phyloP scores from a whole-genome alignment of 2,888 invertebrate species.

The Vanessa cardui region DNA sequence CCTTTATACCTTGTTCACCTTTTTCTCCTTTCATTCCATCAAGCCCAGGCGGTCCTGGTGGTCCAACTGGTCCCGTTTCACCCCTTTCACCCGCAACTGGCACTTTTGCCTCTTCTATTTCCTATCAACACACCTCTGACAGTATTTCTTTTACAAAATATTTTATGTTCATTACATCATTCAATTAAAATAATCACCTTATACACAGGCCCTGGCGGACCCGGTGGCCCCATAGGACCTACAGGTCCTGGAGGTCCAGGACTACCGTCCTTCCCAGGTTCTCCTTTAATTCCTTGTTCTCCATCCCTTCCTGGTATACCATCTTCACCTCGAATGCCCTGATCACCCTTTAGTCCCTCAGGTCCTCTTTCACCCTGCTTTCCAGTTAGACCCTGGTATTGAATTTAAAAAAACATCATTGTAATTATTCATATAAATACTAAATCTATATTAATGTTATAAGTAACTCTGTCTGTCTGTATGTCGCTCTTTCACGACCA shows the following conservation, averaged over 20 bases:
- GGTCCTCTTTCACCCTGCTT: constrained; percentile 84
- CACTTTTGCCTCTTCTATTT: constrained; percentile 55
- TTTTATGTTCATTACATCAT: constrained; percentile 37
- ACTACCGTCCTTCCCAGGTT: constrained; percentile 86
- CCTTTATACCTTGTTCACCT: constrained; percentile 38
- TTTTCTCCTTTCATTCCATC: constrained; percentile 78
- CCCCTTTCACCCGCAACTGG: constrained; percentile 57
- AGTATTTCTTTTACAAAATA: constrained; percentile 39
- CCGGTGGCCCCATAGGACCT: constrained; percentile 80
- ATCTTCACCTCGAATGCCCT: constrained; percentile 85
- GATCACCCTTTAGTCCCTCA: constrained; percentile 81
- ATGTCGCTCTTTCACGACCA: no score
- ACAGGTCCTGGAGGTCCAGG: constrained; percentile 85
- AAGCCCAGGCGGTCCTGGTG: constrained; percentile 81
- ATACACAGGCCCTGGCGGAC: constrained; percentile 76
- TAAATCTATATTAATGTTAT: no score
- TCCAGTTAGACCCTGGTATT: constrained; percentile 85
- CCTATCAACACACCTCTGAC: constrained; percentile 61
- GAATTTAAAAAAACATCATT: neutral
- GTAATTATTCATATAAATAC: neutral
- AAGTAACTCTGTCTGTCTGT: no score
- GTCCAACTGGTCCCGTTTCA: constrained; percentile 57
- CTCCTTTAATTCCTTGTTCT: constrained; percentile 86
- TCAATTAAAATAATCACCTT: constrained; percentile 54
- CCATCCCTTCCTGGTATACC: constrained; percentile 76